phyloP scores from a whole-genome alignment of 53 echinoderm and acorn worm species.

The Patiria pectinifera region DNA sequence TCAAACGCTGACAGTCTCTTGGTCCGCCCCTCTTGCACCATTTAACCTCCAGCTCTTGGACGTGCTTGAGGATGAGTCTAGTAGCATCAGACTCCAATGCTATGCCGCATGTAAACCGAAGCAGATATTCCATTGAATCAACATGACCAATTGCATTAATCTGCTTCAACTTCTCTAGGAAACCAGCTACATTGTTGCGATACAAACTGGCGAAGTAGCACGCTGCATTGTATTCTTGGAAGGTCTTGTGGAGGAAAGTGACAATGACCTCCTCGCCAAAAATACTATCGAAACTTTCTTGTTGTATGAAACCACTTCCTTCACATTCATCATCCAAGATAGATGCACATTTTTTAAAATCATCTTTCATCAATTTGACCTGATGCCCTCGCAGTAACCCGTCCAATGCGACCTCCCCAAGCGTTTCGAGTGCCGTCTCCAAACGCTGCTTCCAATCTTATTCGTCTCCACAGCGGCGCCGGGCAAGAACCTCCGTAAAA shows the following conservation, averaged over 20 bases:
- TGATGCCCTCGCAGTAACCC: background rate
- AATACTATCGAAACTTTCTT: background rate
- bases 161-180: background rate
- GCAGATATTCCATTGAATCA: background rate
- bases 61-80: background rate
- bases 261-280: background rate
- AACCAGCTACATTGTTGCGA: background rate
- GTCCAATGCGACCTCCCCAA: background rate
- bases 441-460: background rate
- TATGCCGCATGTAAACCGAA: constrained; percentile 10
- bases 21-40: background rate
- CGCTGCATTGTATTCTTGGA: constrained; percentile 12
- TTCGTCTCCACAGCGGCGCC: background rate
- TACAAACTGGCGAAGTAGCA: background rate
- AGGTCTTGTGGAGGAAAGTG: constrained; percentile 15
- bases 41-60: background rate
- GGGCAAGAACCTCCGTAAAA: background rate
- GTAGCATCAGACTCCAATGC: background rate
- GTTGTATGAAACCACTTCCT: background rate
- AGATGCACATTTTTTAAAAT: background rate
- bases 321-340: background rate
- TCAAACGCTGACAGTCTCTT: background rate
- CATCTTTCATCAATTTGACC: background rate
- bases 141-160: background rate
- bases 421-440: background rate